Evolutionary conservation across 2,888 invertebrate genomes (phyloP).

Genomic region (Minunthozetes semirufus): DNA sequence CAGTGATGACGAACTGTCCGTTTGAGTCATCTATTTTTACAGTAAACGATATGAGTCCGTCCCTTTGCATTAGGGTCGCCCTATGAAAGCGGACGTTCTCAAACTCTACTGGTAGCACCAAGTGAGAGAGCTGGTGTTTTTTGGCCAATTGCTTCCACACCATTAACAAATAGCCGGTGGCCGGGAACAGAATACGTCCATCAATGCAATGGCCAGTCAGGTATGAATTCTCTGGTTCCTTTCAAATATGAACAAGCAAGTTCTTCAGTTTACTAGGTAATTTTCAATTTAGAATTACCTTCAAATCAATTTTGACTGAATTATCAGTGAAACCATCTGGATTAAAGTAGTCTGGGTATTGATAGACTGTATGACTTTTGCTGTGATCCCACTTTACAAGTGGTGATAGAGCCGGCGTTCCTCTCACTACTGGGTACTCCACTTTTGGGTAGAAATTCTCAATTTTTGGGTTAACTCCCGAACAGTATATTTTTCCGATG

Average conservation of each 20-base stretch:
- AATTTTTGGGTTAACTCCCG: slow-evolving; percentile 69
- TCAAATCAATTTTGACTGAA: neutral
- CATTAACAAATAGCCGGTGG: slow-evolving; percentile 55
- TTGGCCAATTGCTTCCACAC: slow-evolving; percentile 60
- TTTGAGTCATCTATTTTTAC: slow-evolving; percentile 45
- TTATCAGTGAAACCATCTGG: neutral
- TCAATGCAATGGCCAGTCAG: slow-evolving; percentile 62
- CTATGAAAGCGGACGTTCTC: slow-evolving; percentile 31
- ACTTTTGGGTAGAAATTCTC: slow-evolving; percentile 67
- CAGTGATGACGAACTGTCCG: slow-evolving; percentile 50
- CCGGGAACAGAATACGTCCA: slow-evolving; percentile 53
- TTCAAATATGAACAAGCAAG: no score
- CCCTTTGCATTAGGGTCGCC: slow-evolving; percentile 11
- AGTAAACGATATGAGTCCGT: neutral
- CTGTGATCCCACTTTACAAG: slow-evolving; percentile 86
- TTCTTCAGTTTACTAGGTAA: no score
- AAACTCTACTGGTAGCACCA: slow-evolving; percentile 24
- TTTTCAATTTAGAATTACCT: neutral
- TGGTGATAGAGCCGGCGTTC: slow-evolving; percentile 82
- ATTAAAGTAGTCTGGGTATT: slow-evolving; percentile 51
- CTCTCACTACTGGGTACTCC: slow-evolving; percentile 75
- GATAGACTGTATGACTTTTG: slow-evolving; percentile 71
- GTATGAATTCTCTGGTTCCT: slow-evolving; percentile 51
- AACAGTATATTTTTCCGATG: slow-evolving; percentile 64
- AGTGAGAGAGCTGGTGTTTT: neutral